Base-by-base conservation (phyloP, 2,113 vertebrate genomes). In the Ceratotherium simum region DNA sequence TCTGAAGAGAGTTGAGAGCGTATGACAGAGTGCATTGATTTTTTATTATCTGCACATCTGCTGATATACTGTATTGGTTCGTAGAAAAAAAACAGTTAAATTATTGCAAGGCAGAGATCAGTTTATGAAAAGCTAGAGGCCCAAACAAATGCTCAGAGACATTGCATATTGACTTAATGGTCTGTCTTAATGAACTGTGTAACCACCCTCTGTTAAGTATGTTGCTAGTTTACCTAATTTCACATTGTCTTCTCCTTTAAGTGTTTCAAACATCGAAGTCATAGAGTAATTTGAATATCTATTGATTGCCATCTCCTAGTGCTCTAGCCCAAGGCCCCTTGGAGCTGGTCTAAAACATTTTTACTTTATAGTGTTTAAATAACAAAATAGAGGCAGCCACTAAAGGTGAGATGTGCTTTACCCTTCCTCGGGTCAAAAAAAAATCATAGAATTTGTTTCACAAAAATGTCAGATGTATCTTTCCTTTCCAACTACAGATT, bases 211-310 rank as follows among this genome's bases (percentile, higher is more conserved):
- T 73, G 70, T 96, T 91, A 70, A 65, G 54, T 84, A 72, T 33
- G 42, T 46, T 51, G 81, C 89, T 87, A 46, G 88, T 91, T 98
- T 95, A 93, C 95, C 96, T 93, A 78, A 82, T 60, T 82, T 79
- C 93, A 78, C 27, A 42, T 90, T 81, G 76, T 93, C 82, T 97
- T 95, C 93, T 93, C 78, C 89, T 91, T 84, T 95, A 69, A 95
- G 85, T 80, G 69, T 87, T 92, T 86, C 96, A 95, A 78, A 93
- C 36, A 36, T 2, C 93, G 93, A 96, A 97, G 95, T 78, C 85
- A 36, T 56, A 54, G 46, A 72, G 85, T 85, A 85, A 95, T 82
- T 42, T 86, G 93, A 97, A 86, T 91, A 62, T 80, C 78, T 65
- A 82, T 65, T 95, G 93, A 97, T 58, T 89, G 39, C 18, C 46